Conservation (phyloP, 92 coral and sea anemone species). For the Siderastrea radians region DNA sequence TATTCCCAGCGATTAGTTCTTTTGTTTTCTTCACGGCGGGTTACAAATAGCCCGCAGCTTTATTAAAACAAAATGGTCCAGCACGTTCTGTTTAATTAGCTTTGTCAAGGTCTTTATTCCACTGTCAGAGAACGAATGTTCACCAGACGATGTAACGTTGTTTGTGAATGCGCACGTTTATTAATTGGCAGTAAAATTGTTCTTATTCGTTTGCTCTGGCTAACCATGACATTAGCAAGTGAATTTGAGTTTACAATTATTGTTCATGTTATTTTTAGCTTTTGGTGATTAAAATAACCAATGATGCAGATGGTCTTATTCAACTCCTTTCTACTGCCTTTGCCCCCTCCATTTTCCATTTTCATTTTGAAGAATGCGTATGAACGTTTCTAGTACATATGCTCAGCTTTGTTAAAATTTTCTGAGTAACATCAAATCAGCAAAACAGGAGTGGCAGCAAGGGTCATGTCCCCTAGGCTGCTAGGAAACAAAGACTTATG, state of each 20-base stretch:
- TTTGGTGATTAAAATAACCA: not conserved
- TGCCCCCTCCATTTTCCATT: no score
- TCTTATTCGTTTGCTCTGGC: no score
- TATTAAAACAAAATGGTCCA: not conserved
- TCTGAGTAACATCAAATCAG: no score
- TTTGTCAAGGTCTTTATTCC: not conserved
- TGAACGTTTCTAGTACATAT: no score
- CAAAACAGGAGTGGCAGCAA: no score
- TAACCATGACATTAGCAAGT: not conserved
- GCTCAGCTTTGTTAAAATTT: no score
- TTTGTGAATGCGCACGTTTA: not conserved
- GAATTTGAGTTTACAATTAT: not conserved
- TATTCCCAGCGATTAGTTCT: conserved; percentile 10
- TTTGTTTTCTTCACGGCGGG: conserved; percentile 4
- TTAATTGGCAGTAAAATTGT: not conserved
- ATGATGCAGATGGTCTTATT: not conserved
- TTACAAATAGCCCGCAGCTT: conserved; percentile 16
- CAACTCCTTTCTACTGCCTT: no score
- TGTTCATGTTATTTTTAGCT: not conserved
- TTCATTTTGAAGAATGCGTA: no score
- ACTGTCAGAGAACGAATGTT: not conserved
- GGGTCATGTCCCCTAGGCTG: no score
- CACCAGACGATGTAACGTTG: not conserved
- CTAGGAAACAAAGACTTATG: no score
- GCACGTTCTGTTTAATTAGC: not conserved